Percentiles rank a stretch among this genome's conserved stretches.
phyloP scores from a whole-genome alignment of 2,113 vertebrate species.

The Phyllostomus hastatus region DNA sequence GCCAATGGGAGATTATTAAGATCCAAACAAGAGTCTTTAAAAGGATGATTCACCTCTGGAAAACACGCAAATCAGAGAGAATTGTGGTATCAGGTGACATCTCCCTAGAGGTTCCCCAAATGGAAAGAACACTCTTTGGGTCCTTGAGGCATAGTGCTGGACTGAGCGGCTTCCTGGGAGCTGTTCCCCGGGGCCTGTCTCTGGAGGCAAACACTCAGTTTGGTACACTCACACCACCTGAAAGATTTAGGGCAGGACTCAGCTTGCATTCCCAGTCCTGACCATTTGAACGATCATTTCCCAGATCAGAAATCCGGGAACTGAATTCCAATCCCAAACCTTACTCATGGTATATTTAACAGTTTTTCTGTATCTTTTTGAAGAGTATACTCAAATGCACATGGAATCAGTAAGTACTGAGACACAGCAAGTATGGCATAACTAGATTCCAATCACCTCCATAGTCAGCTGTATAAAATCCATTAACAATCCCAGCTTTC shows the following conservation, averaged over 20 bases:
- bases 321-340: neutral
- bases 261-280: neutral
- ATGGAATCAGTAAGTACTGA: neutral
- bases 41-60: neutral
- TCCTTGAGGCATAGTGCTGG: neutral
- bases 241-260: neutral
- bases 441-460: neutral
- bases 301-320: neutral
- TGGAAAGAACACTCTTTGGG: neutral
- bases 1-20: neutral
- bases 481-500: neutral
- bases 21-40: neutral
- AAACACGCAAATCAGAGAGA: neutral
- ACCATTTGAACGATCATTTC: neutral
- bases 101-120: neutral
- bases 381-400: neutral
- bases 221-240: neutral
- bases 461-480: neutral
- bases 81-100: neutral
- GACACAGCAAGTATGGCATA: neutral
- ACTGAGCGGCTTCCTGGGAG: neutral
- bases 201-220: neutral
- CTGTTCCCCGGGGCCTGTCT: neutral
- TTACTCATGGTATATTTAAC: neutral
- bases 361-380: neutral